Conservation (phyloP, 2,113 vertebrate species). For the Sphyrna mokarran region DNA sequence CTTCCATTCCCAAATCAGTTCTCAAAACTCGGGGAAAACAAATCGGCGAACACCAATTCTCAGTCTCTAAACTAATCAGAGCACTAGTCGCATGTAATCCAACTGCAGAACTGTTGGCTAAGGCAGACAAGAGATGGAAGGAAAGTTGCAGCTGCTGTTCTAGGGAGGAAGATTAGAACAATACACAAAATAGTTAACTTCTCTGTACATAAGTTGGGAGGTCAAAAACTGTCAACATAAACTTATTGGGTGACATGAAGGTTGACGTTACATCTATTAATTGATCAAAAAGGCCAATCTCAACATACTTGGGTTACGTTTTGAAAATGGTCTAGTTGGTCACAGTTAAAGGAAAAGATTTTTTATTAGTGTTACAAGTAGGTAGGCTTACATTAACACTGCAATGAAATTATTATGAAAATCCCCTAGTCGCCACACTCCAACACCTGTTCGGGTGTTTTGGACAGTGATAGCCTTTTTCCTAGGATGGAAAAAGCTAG, state of each 20-base stretch:
- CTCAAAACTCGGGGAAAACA: background rate
- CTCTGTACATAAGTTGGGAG: background rate
- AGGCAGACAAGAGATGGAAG: constrained; percentile 12
- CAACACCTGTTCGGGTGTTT: no score
- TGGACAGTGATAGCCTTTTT: no score
- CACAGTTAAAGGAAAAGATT: background rate
- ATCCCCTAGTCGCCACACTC: no score
- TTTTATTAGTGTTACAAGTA: no score
- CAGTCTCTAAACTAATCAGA: background rate
- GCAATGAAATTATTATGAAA: no score
- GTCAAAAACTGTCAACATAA: background rate
- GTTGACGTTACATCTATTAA: background rate
- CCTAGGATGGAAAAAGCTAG: no score
- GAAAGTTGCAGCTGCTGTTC: background rate
- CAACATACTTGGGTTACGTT: background rate
- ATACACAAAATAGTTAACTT: background rate
- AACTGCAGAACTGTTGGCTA: background rate
- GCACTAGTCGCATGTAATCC: background rate
- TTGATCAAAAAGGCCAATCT: background rate
- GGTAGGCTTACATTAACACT: no score
- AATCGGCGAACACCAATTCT: constrained; percentile 1
- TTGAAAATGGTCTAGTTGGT: background rate
- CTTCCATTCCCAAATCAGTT: background rate
- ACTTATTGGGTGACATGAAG: background rate
- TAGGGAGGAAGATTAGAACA: background rate